Conservation (phyloP, 2,797 vertebrate species). For the Luscinia luscinia region DNA sequence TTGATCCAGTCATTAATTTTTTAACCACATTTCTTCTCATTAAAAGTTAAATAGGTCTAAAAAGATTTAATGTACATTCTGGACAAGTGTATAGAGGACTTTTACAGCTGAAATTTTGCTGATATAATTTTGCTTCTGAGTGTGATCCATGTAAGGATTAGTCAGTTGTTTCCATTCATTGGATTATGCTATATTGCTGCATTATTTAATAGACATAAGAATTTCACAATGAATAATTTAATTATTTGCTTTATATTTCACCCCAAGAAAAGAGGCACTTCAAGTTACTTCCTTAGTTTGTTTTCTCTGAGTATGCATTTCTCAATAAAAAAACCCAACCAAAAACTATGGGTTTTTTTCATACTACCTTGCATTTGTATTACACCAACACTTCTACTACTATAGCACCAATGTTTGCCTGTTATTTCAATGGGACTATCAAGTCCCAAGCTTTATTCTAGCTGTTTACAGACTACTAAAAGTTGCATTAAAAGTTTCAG, state of each 20-base stretch:
- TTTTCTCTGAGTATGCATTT: not conserved
- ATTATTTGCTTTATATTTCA: not conserved
- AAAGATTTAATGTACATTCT: not conserved
- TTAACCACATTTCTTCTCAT: not conserved
- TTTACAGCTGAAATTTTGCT: not conserved
- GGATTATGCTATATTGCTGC: not conserved
- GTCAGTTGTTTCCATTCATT: not conserved
- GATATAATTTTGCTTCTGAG: not conserved
- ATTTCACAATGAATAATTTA: conserved; percentile 15
- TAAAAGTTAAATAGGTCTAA: conserved; percentile 11
- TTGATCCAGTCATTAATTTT: not conserved
- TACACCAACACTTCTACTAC: not conserved
- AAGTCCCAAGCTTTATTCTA: not conserved
- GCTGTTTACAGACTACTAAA: not conserved
- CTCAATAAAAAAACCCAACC: fast-evolving
- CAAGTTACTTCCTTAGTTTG: not conserved
- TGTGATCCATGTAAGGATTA: not conserved
- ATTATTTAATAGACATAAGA: not conserved
- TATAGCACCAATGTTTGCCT: not conserved
- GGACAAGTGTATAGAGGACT: not conserved
- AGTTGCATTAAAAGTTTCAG: not conserved
- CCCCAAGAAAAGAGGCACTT: not conserved
- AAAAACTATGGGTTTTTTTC: not conserved
- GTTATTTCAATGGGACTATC: not conserved
- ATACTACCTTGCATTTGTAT: not conserved